Conservation (phyloP, 2,113 vertebrate genomes). For the Sialia sialis region DNA sequence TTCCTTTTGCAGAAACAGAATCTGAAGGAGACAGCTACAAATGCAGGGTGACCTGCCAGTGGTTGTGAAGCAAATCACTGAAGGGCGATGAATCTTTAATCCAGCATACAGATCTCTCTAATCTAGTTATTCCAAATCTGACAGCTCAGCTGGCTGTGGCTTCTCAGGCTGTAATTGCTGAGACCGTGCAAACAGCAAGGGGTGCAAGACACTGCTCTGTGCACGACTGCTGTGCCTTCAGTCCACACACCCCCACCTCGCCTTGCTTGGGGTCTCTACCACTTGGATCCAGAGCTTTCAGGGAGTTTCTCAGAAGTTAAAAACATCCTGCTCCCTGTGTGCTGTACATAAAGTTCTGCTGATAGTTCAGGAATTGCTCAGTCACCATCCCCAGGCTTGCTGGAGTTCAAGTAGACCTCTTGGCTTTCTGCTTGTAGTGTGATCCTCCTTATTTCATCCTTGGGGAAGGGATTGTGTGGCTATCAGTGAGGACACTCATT, state of each 20-base stretch:
- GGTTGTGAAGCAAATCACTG: fast-evolving
- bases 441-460: not conserved
- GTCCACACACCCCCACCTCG: fast-evolving
- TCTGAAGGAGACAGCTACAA: not conserved
- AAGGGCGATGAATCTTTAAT: not conserved
- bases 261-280: not conserved
- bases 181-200: not conserved
- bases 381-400: not conserved
- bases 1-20: not conserved
- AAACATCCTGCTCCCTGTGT: not conserved
- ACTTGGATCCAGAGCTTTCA: not conserved
- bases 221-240: not conserved
- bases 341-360: not conserved
- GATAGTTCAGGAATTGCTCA: not conserved
- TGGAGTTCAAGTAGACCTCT: not conserved
- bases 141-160: not conserved
- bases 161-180: not conserved
- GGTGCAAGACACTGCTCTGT: not conserved
- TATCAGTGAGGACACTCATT: not conserved
- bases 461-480: not conserved
- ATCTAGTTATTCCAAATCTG: not conserved
- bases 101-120: not conserved
- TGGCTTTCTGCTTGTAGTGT: not conserved
- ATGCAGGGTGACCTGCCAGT: not conserved
- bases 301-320: not conserved